A percentile compares a stretch with the other conserved stretches of the same genome.
These are phyloP conservation scores for Onthophagus sagittarius DNA, from an alignment of 2,888 invertebrate genomes.

Conservation along the genomic window DNA sequence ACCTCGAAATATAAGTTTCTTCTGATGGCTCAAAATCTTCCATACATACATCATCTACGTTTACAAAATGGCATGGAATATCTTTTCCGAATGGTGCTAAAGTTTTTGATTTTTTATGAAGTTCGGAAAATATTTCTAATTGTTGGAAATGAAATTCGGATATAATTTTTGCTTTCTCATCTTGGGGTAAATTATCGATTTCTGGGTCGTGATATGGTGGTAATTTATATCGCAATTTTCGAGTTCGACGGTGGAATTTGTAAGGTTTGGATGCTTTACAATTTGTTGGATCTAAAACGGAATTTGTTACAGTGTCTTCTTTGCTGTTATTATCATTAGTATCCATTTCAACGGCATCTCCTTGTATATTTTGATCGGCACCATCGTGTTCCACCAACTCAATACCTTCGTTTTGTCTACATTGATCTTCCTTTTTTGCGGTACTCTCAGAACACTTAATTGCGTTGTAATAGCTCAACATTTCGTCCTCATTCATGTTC, in stretches of 20 bases:
- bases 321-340: neutral
- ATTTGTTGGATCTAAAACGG: slow-evolving; percentile 23
- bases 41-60: slow-evolving; percentile 13
- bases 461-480: slow-evolving; percentile 25
- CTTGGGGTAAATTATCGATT: slow-evolving; percentile 17
- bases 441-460: slow-evolving; percentile 28
- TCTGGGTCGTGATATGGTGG: slow-evolving; percentile 25
- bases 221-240: slow-evolving; percentile 21
- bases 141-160: slow-evolving; percentile 20
- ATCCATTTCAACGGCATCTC: neutral
- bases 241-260: slow-evolving; percentile 19
- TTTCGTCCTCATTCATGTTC: slow-evolving; percentile 26
- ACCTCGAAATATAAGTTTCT: neutral
- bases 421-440: slow-evolving; percentile 27
- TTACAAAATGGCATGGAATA: slow-evolving; percentile 7
- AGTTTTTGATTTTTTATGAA: slow-evolving; percentile 21
- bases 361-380: neutral
- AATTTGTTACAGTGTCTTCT: neutral
- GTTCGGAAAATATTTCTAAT: slow-evolving; percentile 19
- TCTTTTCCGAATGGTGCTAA: slow-evolving; percentile 25
- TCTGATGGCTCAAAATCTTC: neutral
- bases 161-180: slow-evolving; percentile 22
- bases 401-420: slow-evolving; percentile 10
- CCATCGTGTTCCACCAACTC: neutral
- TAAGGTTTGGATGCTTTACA: slow-evolving; percentile 21